A percentile compares a stretch with the other conserved stretches of the same genome.
phyloP scores from a whole-genome alignment of 2,888 invertebrate genomes.

The Masnerella sp. region DNA sequence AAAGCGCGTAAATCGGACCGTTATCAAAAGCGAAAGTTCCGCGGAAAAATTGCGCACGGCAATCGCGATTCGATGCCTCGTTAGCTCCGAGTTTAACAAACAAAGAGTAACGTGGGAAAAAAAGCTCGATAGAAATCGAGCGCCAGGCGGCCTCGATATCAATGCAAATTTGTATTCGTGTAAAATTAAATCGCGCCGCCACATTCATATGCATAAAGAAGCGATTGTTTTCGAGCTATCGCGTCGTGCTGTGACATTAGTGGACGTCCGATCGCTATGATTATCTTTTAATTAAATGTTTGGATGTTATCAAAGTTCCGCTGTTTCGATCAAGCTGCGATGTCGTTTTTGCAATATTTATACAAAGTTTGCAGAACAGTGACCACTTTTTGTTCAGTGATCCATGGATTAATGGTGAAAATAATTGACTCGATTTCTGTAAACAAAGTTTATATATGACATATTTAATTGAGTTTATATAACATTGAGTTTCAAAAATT shows the following conservation, averaged over 20 bases:
- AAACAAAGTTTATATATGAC: no score
- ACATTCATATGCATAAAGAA: slow-evolving; percentile 74
- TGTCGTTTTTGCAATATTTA: no score
- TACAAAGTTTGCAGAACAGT: no score
- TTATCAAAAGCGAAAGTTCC: slow-evolving; percentile 38
- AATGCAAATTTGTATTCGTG: slow-evolving; percentile 73
- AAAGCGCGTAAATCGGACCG: slow-evolving; percentile 37
- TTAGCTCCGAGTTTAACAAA: slow-evolving; percentile 54
- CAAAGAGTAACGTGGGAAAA: slow-evolving; percentile 58
- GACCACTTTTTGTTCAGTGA: no score
- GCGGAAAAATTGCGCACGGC: slow-evolving; percentile 42
- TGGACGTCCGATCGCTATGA: slow-evolving; percentile 71
- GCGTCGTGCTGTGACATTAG: slow-evolving; percentile 70
- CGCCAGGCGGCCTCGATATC: slow-evolving; percentile 55
- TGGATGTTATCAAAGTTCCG: slow-evolving; percentile 70
- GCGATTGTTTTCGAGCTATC: slow-evolving; percentile 70
- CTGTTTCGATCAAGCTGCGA: slow-evolving; percentile 31
- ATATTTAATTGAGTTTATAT: no score
- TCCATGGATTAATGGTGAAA: slow-evolving; percentile 1
- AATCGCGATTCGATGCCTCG: slow-evolving; percentile 56
- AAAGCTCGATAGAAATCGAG: slow-evolving; percentile 57
- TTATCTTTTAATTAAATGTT: slow-evolving; percentile 77
- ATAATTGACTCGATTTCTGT: no score
- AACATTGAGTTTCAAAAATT: no score
- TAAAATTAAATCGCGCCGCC: slow-evolving; percentile 72